phyloP scores from a whole-genome alignment of 2,888 invertebrate genomes.

The Xestia xanthographa region DNA sequence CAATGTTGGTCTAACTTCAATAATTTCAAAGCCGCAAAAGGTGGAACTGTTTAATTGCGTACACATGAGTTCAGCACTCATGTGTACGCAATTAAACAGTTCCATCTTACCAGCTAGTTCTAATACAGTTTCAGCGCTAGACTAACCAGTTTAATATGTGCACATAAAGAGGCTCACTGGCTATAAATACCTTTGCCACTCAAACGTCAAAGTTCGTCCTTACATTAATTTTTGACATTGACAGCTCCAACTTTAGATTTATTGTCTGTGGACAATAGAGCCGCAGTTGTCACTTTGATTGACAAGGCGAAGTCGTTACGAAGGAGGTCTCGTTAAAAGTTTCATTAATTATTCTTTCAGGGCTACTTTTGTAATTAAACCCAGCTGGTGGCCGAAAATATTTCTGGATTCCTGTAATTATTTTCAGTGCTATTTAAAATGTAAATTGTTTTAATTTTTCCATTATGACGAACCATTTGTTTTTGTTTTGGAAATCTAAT shows the following conservation, averaged over 20 bases:
- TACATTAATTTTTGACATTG: slow-evolving; percentile 60
- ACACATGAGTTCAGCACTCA: no score
- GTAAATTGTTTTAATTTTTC: slow-evolving; percentile 37
- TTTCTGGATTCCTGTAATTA: slow-evolving; percentile 16
- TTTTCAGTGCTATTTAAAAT: slow-evolving; percentile 21
- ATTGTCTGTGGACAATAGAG: slow-evolving; percentile 64
- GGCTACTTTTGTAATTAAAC: slow-evolving; percentile 47
- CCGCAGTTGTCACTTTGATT: slow-evolving; percentile 55
- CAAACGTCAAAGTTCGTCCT: slow-evolving; percentile 43
- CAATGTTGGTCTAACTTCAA: slow-evolving; percentile 44
- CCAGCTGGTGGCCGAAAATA: slow-evolving; percentile 29
- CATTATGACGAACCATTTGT: slow-evolving; percentile 2
- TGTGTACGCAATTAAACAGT: slow-evolving; percentile 50
- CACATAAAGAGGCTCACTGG: slow-evolving; percentile 4
- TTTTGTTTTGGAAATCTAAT: slow-evolving; percentile 11
- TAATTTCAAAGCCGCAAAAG: slow-evolving; percentile 41
- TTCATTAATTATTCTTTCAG: slow-evolving; percentile 60
- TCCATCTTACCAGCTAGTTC: slow-evolving; percentile 38
- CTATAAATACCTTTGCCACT: slow-evolving; percentile 35
- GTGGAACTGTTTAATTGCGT: no score
- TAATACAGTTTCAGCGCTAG: slow-evolving; percentile 37
- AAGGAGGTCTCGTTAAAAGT: slow-evolving; percentile 62
- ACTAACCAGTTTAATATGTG: slow-evolving; percentile 22
- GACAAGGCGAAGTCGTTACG: slow-evolving; percentile 60
- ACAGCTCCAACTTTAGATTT: slow-evolving; percentile 59